Evolutionary conservation across 2,888 invertebrate species (phyloP).

Genomic region (Linnaemya tessellans): DNA sequence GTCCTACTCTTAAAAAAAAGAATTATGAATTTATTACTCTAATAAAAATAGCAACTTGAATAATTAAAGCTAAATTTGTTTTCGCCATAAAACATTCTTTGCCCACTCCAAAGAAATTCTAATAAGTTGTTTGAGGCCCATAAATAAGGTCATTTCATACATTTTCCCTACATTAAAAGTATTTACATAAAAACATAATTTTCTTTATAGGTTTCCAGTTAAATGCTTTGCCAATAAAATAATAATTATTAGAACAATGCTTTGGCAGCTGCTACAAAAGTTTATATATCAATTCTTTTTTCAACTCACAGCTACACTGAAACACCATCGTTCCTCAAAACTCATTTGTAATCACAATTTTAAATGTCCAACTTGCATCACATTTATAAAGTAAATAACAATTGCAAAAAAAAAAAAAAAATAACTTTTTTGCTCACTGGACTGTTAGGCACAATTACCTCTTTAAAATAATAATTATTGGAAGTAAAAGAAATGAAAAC

Average conservation of each 20-base stretch:
- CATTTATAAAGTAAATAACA: constrained; percentile 38
- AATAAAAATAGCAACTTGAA: constrained; percentile 22
- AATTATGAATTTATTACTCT: background rate
- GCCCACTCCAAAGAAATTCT: background rate
- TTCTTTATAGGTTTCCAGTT: constrained; percentile 68
- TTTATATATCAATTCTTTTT: constrained; percentile 39
- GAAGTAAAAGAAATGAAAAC: constrained; percentile 16
- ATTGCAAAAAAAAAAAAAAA: constrained; percentile 8
- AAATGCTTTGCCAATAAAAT: constrained; percentile 71
- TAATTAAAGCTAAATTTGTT: background rate
- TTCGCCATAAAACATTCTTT: constrained; percentile 14
- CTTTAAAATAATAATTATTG: constrained; percentile 52
- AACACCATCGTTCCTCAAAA: background rate
- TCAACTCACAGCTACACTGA: constrained; percentile 14
- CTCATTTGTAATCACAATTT: constrained; percentile 11
- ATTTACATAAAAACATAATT: background rate
- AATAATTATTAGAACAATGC: constrained; percentile 71
- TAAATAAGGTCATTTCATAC: constrained; percentile 31
- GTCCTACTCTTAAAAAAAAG: too few species aligned
- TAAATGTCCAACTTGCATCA: constrained; percentile 26
- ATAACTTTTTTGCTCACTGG: background rate
- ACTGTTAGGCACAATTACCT: constrained; percentile 53
- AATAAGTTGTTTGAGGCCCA: background rate
- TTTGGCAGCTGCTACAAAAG: constrained; percentile 68
- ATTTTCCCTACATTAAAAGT: background rate